Evolutionary conservation across 1,140 invertebrate species (phyloP), one percentile per base, ranked within the genome.

Genomic region (Bombyx mandarina): DNA sequence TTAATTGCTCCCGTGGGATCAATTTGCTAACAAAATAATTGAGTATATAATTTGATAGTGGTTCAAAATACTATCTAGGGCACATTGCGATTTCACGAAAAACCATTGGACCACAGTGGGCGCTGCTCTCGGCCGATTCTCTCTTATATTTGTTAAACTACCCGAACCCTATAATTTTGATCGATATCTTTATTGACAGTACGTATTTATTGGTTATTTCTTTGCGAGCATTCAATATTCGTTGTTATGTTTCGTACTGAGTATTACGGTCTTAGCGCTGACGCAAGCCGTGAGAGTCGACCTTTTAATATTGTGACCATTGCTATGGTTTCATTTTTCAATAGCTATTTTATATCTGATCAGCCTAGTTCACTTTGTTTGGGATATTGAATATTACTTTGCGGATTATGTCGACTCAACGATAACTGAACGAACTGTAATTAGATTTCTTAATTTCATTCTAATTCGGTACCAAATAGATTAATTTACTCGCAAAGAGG

Each of bases 91-190:
- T 74, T 83, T 82, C 78, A 78, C 72, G 73, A 84, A 82, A 77
- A 77, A 67, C 53, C 69, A 70, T 58, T 63, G 65, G 83, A 77
- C 81, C 82, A 82, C 84, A 82, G 75, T 71, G 76, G 51, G 54
- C 55, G 77, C 61, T 61, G 61, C 63, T 66, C 67, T 66, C 67
- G 62, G 73, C 70, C 78, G 73, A 77, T 75, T 72, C 62, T 57
- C 65, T 35, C 26, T 75, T 75, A 74, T 85, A 84, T 84, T 85
- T 85, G 78, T 82, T 83, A 87, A 84, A 84, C 80, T 78, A 85
- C 79, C 79, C 67, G 73, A 78, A 76, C 79, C 79, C 81, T 87
- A 75, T 87, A 87, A 87, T 87, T 87, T 87, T 87, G 84, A 87
- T 87, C 81, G 75, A 84, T 85, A 87, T 87, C 84, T 87, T 87